Evolutionary conservation across 2,113 vertebrate genomes (phyloP).

Genomic region (Leiothrix lutea): DNA sequence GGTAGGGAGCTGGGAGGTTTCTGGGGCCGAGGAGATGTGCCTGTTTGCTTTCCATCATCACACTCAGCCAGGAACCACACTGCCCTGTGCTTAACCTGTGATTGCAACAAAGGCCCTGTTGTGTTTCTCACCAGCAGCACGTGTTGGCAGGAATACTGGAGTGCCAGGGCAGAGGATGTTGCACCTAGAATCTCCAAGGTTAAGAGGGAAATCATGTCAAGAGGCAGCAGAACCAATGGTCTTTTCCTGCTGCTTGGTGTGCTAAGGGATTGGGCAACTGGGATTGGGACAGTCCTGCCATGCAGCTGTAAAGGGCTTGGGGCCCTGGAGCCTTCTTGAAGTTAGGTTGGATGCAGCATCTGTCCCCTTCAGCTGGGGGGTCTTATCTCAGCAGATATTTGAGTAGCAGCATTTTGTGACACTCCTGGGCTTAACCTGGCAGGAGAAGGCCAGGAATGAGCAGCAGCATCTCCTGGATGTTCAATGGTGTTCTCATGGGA

Average conservation of each 20-base stretch:
- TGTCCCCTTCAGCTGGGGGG: neutral
- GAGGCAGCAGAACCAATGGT: neutral
- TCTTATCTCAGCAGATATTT: neutral
- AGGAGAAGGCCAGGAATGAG: neutral
- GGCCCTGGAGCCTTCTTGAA: neutral
- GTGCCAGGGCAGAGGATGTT: neutral
- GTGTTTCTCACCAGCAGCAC: rapidly evolving
- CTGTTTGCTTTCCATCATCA: neutral
- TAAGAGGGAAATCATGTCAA: neutral
- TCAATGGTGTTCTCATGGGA: neutral
- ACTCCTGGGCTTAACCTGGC: neutral
- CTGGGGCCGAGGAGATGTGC: neutral
- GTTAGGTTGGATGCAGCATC: neutral
- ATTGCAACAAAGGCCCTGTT: neutral
- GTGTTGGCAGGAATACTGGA: neutral
- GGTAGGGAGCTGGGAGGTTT: neutral
- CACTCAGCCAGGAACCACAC: neutral
- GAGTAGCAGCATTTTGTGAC: neutral
- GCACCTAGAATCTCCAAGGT: neutral
- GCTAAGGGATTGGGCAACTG: neutral
- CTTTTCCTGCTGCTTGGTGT: neutral
- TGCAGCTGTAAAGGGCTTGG: neutral
- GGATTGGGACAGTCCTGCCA: neutral
- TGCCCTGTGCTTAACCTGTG: neutral
- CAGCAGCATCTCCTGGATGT: neutral